Base-by-base conservation (phyloP, 2,888 invertebrate species). In the Leucophenga maculata region DNA sequence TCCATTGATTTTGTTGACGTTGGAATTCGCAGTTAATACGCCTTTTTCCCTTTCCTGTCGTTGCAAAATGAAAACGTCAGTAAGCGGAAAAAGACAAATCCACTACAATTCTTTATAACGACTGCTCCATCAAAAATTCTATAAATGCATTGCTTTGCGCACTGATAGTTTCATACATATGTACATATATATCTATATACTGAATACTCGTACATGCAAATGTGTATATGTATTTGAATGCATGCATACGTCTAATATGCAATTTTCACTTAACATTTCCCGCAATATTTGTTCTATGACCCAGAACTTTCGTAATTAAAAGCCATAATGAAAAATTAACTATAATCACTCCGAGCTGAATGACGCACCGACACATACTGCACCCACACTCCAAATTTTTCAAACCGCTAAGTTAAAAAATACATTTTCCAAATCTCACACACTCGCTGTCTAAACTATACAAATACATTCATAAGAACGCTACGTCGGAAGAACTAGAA, bases 21-120 rank as follows among this genome's bases (percentile, higher is more conserved):
- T 60, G 68, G 69, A 76, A 80, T 82, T 85, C 83, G 46, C 80
- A 88, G 88, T 86, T 78, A 85, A 88, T 88, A 84, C 86, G 89
- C 86, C 88, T 87, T 85, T 88, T 88, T 86, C 89, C 87, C 87
- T 88, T 88, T 88, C 87, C 88, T 88, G 89, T 87, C 88, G 88
- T 82, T 86, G 83, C 82, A 73, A 83, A 62, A 76, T 79, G 82
- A 80, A 62, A 88, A 88, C 88, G 88, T 83, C 88, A 88, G 89
- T 88, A 89, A 88, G 89, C 89, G 88, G 88, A 89, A 88, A 88
- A 88, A 89, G 89, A 88, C 88, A 89, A 86, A 88, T 88, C 87
- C 85, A 88, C 88, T 82, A 84, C 86, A 88, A 87, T 80, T 71
- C 69, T 18, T 18, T 18, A 20, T 54, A 13, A 54, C 11, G 18